Conservation (phyloP, 2,797 vertebrate species). For the Eospalax fontanierii region DNA sequence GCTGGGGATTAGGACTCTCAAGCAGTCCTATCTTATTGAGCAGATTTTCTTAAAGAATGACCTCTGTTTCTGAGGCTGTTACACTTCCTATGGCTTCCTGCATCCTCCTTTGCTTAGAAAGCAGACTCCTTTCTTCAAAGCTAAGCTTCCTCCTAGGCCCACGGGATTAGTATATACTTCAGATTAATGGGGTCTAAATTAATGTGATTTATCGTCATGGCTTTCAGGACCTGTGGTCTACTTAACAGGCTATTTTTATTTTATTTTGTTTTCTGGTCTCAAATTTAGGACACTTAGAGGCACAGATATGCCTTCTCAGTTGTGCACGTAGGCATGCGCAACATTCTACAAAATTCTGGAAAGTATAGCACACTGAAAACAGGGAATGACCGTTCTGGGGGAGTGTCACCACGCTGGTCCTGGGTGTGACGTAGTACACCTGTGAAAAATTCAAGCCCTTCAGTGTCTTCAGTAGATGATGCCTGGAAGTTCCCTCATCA, state of each 20-base stretch:
- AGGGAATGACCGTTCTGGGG: no score
- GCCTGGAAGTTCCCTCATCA: neutral
- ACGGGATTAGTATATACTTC: constrained; percentile 58
- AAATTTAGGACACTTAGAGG: constrained; percentile 70
- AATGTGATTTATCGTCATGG: constrained; percentile 67
- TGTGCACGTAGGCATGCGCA: neutral
- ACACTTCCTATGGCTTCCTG: neutral
- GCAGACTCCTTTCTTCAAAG: constrained; percentile 69
- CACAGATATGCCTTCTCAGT: neutral
- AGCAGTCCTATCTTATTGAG: neutral
- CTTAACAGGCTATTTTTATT: neutral
- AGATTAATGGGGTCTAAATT: constrained; percentile 67
- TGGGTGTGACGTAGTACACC: accelerated
- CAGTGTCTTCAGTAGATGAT: neutral
- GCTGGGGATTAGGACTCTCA: neutral
- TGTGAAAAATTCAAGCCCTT: neutral
- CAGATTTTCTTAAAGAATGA: constrained; percentile 24
- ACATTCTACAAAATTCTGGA: neutral
- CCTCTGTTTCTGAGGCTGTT: constrained; percentile 51
- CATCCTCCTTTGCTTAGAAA: constrained; percentile 71
- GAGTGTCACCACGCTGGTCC: accelerated
- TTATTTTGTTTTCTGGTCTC: neutral
- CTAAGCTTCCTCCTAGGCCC: constrained; percentile 67
- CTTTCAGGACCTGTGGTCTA: constrained; percentile 45
- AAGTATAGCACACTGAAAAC: neutral